Evolutionary conservation across 1,140 invertebrate species (phyloP), one percentile per base, ranked within the genome.

Genomic region (Pseudomyrmex pallidus): DNA sequence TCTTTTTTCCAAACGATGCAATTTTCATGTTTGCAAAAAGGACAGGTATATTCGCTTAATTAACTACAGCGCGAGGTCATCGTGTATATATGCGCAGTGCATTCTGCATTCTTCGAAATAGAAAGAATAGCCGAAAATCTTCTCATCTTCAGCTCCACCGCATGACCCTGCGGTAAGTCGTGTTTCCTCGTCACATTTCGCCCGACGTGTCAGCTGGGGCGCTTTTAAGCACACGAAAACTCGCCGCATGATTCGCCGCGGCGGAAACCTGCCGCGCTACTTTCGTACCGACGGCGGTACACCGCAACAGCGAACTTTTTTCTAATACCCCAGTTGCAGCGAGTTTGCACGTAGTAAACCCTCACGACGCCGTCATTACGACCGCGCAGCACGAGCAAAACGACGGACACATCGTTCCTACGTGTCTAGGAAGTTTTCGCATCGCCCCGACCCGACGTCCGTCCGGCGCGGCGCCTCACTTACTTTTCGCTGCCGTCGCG

Each of bases 401-500:
- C 86, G 76, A 78, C 66, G 85, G 82, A 89, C 85, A 89, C 87
- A 90, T 90, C 84, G 89, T 85, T 72, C 54, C 86, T 91, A 88
- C 89, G 90, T 91, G 88, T 87, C 63, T 63, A 44, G 84, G 59
- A 90, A 87, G 85, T 87, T 88, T 86, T 86, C 86, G 57, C 87
- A 68, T 87, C 87, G 84, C 17, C 68, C 35, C 61, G 57, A 52
- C 86, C 35, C 73, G 64, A 85, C 83, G 72, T 87, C 72, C 70
- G 74, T 85, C 87, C 74, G 44, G 59, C 67, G 57, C 77, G 4
- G 35, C 35, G 35, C 35, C 7, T 35, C 35, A 5, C 35, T 35
- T 35, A 35, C 68, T 76, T 74, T 82, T 44, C 74, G 50, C 77
- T 67, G 68, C 70, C 82, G 22, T 85, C 56, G 63, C 68, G 82